Percentiles rank a stretch among this genome's conserved stretches.
phyloP scores from a whole-genome alignment of 2,888 invertebrate genomes.

The Drosophila koepferae region DNA sequence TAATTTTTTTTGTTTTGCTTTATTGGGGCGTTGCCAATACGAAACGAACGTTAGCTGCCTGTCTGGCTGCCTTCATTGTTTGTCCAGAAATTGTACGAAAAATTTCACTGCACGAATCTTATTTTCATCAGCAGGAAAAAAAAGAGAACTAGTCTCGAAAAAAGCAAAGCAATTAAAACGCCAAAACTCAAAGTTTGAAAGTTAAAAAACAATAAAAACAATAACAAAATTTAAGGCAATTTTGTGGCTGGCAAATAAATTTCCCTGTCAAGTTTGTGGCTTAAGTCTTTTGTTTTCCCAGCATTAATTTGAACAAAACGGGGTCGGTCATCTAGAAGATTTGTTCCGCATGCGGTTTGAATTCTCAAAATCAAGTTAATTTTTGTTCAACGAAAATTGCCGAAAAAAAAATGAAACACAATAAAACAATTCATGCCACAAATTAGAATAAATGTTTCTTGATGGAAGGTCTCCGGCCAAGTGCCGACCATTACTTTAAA shows the following conservation, averaged over 20 bases:
- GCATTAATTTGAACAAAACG: constrained; percentile 16
- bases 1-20: constrained; percentile 31
- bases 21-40: constrained; percentile 45
- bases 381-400: constrained; percentile 27
- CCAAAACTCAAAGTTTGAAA: constrained; percentile 34
- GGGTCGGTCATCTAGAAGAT: constrained; percentile 40
- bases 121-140: constrained; percentile 18
- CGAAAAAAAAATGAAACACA: constrained; percentile 26
- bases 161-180: constrained; percentile 35
- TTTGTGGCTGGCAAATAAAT: constrained; percentile 31
- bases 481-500: constrained; percentile 61
- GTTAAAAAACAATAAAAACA: constrained; percentile 9
- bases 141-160: constrained; percentile 3
- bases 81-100: constrained; percentile 33
- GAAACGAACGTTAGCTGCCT: constrained; percentile 1
- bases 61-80: constrained; percentile 23
- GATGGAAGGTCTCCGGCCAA: constrained; percentile 70
- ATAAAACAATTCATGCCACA: constrained; percentile 53
- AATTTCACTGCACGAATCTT: constrained; percentile 67
- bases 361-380: constrained; percentile 19
- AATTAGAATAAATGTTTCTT: constrained; percentile 74
- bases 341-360: constrained; percentile 47
- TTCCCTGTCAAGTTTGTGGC: constrained; percentile 51
- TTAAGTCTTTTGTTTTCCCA: constrained; percentile 45
- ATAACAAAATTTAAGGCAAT: constrained; percentile 11